Evolutionary conservation across 2,797 vertebrate species (phyloP), one percentile per base, ranked within the genome.

Genomic region (Aphelocoma californica): DNA sequence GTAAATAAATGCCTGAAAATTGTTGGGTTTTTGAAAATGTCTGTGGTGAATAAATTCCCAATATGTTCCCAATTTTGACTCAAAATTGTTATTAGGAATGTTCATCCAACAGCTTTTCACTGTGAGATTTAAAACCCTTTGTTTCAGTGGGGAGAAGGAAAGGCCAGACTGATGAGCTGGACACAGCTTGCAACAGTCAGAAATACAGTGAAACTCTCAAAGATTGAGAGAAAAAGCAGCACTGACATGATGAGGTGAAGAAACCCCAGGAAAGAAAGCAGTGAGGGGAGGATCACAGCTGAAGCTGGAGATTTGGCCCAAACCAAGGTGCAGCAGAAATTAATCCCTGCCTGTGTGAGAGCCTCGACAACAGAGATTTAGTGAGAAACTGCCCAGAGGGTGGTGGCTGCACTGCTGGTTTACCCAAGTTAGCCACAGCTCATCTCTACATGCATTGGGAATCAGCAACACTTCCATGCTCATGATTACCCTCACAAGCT

Each of bases 31-130:
- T 62, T 38, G 26, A 45, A 61, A 31, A 36, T 26, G 7, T 26
- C 28, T 61, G 3, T 0, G 1, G 14, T 2, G 9, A 44, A 34
- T 44, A 44, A 51, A 31, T 61, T 61, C 11, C 10, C 0, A 0
- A 7, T 28, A 16, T 17, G 4, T 8, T 64, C 16, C 34, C 1
- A 83, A 8, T 29, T 73, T 83, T 47, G 4, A 40, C 16, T 48
- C 29, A 40, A 40, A 40, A 34, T 14, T 48, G 0, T n/a, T 73
- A 9, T 17, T 48, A 25, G 6, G 8, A 40, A 24, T 24, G 16
- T 16, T 47, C 3, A 3, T 45, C 28, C 3, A n/a, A 20, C 13
- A 56, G 8, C 14, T 9, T 64, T 72, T 40, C 14, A 3, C 6
- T n/a, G 24, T 47, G 6, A 40, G 29, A 54, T 19, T n/a, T 40